Conservation (phyloP, 1,140 invertebrate genomes). For the Drosophila busckii region DNA sequence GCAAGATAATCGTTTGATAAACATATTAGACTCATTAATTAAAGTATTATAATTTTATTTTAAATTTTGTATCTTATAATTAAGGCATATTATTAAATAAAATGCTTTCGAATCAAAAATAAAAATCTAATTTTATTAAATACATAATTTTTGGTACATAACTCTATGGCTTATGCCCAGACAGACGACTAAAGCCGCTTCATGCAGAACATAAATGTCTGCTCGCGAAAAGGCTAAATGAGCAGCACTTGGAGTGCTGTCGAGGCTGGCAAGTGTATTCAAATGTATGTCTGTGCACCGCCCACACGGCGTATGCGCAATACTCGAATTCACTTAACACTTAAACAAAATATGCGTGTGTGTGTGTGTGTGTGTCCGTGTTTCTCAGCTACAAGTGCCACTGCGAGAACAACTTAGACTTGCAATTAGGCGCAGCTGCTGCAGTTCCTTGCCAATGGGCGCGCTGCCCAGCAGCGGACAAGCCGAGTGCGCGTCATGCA, state of each 20-base stretch:
- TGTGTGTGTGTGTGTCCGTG: neutral
- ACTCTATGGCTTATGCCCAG: too few species aligned
- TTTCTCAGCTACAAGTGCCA: neutral
- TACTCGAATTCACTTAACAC: conserved; percentile 75
- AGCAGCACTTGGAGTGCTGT: conserved; percentile 67
- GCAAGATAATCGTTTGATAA: too few species aligned
- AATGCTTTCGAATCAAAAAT: too few species aligned
- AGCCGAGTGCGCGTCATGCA: conserved; percentile 10
- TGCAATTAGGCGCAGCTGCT: conserved; percentile 13
- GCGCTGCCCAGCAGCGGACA: neutral
- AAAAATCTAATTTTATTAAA: too few species aligned
- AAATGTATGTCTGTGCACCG: conserved; percentile 12
- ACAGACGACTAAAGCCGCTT: too few species aligned
- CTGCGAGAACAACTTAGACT: neutral
- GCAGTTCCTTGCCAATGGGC: neutral
- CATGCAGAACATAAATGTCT: too few species aligned
- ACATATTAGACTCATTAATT: too few species aligned
- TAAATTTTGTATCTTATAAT: too few species aligned
- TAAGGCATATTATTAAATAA: too few species aligned
- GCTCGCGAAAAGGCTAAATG: too few species aligned
- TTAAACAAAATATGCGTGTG: conserved; percentile 65
- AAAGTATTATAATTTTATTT: too few species aligned
- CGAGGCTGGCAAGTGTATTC: conserved; percentile 15
- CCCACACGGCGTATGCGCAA: conserved; percentile 7
- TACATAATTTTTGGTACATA: too few species aligned